phyloP scores from a whole-genome alignment of 64 coral and sea anemone species.

The Porites lutea region DNA sequence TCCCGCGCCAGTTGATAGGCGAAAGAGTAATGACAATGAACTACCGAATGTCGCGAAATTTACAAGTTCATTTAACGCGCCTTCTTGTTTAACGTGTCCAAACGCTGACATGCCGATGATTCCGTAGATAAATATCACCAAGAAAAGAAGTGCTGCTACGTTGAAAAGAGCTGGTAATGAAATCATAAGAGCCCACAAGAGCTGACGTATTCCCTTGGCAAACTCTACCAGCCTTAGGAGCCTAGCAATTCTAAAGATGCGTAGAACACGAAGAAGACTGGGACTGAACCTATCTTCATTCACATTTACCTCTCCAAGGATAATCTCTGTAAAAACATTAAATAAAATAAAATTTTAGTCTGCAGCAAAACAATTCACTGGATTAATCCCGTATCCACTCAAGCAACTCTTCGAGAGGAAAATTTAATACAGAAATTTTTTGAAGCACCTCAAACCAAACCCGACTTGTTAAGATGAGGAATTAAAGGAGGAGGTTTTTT shows the following conservation, averaged over 20 bases:
- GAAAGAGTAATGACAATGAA: constrained; percentile 81
- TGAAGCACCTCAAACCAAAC: too few relatives aligned
- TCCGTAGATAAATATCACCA: constrained; percentile 88
- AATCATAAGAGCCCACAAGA: constrained; percentile 86
- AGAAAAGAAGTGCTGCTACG: constrained; percentile 80
- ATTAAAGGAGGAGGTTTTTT: too few relatives aligned
- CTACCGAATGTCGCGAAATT: constrained; percentile 86
- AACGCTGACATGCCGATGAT: constrained; percentile 94
- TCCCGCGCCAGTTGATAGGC: constrained; percentile 78
- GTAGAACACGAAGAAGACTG: constrained; percentile 86
- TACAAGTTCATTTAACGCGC: constrained; percentile 74
- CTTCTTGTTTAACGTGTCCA: constrained; percentile 74
- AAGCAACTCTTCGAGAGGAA: too few relatives aligned
- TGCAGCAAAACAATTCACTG: too few relatives aligned
- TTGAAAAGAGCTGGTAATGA: constrained; percentile 90
- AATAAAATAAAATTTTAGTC: background rate
- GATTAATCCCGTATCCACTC: too few relatives aligned
- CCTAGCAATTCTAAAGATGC: constrained; percentile 90
- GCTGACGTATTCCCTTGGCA: constrained; percentile 90
- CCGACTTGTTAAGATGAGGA: too few relatives aligned
- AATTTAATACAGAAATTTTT: too few relatives aligned
- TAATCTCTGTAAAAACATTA: constrained; percentile 53
- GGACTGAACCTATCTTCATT: constrained; percentile 68
- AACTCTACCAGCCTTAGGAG: constrained; percentile 86
- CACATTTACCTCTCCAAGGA: constrained; percentile 80